Evolutionary conservation across 1,140 invertebrate genomes (phyloP), one percentile per base, ranked within the genome.

Genomic region (Himalopsyche phryganea): DNA sequence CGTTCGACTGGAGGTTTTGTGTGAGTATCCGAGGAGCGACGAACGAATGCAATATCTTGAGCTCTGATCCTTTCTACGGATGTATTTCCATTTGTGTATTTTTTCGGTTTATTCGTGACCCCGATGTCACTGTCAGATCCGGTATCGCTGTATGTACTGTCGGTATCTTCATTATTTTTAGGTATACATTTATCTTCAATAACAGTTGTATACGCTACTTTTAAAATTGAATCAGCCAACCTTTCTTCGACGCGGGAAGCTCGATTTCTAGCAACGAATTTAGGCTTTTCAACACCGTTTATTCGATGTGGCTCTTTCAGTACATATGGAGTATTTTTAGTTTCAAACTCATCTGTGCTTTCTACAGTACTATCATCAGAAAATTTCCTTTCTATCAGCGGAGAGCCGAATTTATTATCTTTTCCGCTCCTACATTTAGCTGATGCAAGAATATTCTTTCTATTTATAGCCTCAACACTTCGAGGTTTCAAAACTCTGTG

Each of bases 381-480:
- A 67, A 84, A 82, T 68, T 84, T 85, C 58, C 82, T 76, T 71
- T 86, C 83, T 61, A 87, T 82, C 56, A 87, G 71, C 23, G 84
- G 82, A 40, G 84, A 85, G n/a, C 83, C 83, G 15, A 84, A 79
- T 68, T 83, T 84, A 44, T 70, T 72, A 72, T 86, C 86, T 67
- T 81, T 80, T 32, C 88, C 90, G 69, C 88, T 91, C 66, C 90
- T 82, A 68, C 86, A 90, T 72, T 89, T 87, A 1, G 90, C 89
- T 41, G 88, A 91, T n/a, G 89, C 87, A 19, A 94, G 73, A 48
- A 94, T 91, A 71, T 92, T 93, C 69, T 91, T 89, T 14, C 90
- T 80, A 70, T 92, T 92, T 36, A 90, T 87, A 2, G 88, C 88
- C 70, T 90, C 87, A 33, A 91, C 85, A 70, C 83, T 88, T 58